Conservation (phyloP, 2,888 invertebrate genomes). For the Pristionchus exspectatus region DNA sequence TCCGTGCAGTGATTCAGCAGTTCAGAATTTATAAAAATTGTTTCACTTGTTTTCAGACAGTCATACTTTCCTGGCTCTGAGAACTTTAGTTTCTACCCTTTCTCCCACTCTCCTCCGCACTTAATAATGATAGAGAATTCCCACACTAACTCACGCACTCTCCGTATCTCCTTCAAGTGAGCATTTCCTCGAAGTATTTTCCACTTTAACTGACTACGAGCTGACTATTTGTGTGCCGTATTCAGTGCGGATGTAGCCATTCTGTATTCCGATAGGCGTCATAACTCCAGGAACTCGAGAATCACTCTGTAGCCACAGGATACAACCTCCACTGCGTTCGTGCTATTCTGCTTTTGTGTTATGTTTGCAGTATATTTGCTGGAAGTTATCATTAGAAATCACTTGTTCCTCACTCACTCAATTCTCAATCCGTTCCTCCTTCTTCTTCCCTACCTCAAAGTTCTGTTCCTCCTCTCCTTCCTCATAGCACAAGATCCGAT, state of each 20-base stretch:
- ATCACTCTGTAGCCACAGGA: background rate
- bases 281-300: background rate
- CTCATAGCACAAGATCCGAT: constrained; percentile 17
- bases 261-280: background rate
- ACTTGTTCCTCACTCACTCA: no score
- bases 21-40: no score
- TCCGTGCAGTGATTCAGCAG: no score
- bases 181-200: background rate
- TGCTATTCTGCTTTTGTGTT: no score
- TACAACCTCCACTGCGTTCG: background rate
- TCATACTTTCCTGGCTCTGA: no score
- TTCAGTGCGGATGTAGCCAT: background rate
- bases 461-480: background rate
- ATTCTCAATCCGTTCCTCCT: background rate
- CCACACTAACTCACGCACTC: background rate
- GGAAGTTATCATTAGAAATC: no score
- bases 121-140: background rate
- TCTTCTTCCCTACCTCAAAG: background rate
- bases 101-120: no score
- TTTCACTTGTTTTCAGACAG: no score
- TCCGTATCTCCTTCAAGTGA: background rate
- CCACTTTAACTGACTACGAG: background rate
- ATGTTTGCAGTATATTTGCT: background rate
- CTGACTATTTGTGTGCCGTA: background rate
- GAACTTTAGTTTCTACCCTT: no score